phyloP scores from a whole-genome alignment of 2,797 vertebrate genomes.

The Cuculus canorus region DNA sequence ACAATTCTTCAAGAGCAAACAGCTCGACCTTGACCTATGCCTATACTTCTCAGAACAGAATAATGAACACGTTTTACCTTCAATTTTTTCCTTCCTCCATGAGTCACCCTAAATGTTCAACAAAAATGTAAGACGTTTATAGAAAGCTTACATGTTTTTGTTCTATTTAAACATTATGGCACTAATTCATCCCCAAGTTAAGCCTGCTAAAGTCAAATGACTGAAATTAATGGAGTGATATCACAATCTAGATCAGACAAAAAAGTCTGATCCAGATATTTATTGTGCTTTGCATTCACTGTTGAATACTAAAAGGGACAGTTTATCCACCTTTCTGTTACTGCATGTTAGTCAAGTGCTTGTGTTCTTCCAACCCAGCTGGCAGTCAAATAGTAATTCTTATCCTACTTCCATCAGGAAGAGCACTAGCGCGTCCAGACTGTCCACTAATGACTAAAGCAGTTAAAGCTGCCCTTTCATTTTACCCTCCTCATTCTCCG shows the following conservation, averaged over 20 bases:
- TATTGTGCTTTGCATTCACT: not conserved
- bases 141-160: not conserved
- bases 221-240: slow-evolving; percentile 1
- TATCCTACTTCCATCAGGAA: not conserved
- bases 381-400: not conserved
- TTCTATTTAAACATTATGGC: not conserved
- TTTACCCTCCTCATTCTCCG: not conserved
- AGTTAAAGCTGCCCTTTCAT: not conserved
- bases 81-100: not conserved
- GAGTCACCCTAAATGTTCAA: not conserved
- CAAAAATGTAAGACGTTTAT: not conserved
- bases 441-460: not conserved
- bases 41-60: not conserved
- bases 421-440: not conserved
- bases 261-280: not conserved
- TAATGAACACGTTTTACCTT: not conserved
- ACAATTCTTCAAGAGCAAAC: not conserved
- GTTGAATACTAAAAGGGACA: not conserved
- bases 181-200: not conserved
- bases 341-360: not conserved
- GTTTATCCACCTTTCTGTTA: not conserved
- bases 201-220: not conserved
- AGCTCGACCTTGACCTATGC: slow-evolving; percentile 3
- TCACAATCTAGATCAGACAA: too few relatives aligned
- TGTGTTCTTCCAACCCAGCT: not conserved